Conservation (phyloP, 2,797 vertebrate genomes). For the Carcharodon carcharias region DNA sequence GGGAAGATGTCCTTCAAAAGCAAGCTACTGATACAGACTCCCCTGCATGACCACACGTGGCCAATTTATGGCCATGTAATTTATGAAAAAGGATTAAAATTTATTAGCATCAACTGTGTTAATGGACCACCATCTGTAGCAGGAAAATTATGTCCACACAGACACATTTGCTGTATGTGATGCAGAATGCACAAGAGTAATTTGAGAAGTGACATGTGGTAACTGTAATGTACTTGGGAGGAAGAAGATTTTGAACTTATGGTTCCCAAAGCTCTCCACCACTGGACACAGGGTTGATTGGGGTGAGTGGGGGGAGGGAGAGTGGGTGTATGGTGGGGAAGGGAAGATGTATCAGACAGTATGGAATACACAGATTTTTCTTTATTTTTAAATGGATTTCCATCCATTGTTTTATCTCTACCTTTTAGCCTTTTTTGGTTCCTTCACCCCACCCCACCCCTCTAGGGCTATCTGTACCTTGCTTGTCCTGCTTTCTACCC, state of each 20-base stretch:
- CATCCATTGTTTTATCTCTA: no score
- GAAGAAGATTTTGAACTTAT: not conserved
- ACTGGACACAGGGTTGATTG: no score
- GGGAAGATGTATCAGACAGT: no score
- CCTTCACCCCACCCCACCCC: no score
- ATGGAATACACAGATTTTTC: not conserved
- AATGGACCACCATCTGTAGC: no score
- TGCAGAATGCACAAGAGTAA: not conserved
- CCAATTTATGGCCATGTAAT: not conserved
- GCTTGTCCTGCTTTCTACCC: no score
- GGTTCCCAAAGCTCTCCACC: not conserved
- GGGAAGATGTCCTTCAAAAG: constrained; percentile 60
- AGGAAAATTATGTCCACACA: not conserved
- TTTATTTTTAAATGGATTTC: no score
- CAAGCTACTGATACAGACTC: constrained; percentile 43
- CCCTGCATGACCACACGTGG: not conserved
- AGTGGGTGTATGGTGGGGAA: no score
- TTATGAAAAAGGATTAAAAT: not conserved
- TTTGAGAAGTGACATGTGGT: not conserved
- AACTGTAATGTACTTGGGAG: not conserved
- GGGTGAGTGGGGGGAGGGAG: no score
- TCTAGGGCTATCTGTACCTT: no score
- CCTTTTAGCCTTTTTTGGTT: no score
- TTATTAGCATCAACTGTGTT: not conserved
- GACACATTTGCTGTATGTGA: not conserved